Conservation (phyloP, 2,113 vertebrate genomes). For the Cottus gobio region DNA sequence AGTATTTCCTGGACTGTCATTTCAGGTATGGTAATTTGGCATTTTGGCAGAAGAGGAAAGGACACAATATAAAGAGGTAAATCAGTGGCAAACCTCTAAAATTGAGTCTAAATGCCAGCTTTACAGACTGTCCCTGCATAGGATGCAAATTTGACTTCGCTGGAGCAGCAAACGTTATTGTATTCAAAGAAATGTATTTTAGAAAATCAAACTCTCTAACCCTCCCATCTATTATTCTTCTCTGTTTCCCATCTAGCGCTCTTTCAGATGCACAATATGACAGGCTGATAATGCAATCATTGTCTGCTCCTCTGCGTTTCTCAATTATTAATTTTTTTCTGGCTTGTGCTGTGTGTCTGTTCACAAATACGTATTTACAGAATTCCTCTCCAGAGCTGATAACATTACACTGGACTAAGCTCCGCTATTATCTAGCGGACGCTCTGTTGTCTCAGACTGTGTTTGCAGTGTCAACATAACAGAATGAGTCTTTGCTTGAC, state of each 20-base stretch:
- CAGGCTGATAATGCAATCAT: slow-evolving; percentile 25
- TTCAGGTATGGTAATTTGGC: slow-evolving; percentile 75
- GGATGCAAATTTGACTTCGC: slow-evolving; percentile 20
- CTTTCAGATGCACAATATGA: neutral
- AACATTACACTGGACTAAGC: slow-evolving; percentile 43
- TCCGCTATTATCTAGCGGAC: slow-evolving; percentile 36
- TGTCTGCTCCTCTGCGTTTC: slow-evolving; percentile 20
- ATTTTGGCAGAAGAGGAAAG: slow-evolving; percentile 62
- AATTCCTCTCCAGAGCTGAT: slow-evolving; percentile 41
- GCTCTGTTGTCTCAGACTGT: slow-evolving; percentile 47
- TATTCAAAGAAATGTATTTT: neutral
- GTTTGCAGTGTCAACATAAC: slow-evolving; percentile 65
- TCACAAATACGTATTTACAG: slow-evolving; percentile 55
- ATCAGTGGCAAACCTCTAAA: slow-evolving; percentile 53
- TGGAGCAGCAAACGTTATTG: neutral
- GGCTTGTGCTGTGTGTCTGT: slow-evolving; percentile 3
- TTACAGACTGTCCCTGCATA: neutral
- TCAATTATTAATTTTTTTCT: slow-evolving; percentile 29
- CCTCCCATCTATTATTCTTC: slow-evolving; percentile 10
- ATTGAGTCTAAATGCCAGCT: slow-evolving; percentile 62
- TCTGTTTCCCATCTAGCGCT: neutral
- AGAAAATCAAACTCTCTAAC: neutral
- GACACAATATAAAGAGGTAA: slow-evolving; percentile 55
- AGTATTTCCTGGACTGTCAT: slow-evolving; percentile 43
- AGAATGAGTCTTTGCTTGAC: slow-evolving; percentile 56